phyloP scores from a whole-genome alignment of 1,140 invertebrate species.

The Maniola jurtina region DNA sequence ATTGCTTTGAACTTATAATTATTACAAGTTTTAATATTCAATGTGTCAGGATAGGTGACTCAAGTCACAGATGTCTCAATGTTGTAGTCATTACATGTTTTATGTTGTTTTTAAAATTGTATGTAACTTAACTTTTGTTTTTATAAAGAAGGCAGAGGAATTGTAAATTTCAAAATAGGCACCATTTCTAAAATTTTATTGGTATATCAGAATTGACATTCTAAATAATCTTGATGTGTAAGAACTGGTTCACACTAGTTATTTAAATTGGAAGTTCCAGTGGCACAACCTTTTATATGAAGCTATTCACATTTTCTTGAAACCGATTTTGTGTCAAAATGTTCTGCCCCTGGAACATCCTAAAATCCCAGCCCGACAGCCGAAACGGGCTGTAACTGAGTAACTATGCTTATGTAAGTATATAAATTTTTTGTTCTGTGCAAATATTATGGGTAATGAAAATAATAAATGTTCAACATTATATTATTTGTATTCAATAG shows the following conservation, averaged over 20 bases:
- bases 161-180: no score
- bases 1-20: not conserved
- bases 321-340: no score
- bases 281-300: no score
- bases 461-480: not conserved
- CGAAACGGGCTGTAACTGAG: no score
- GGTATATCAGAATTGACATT: not conserved
- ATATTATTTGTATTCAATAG: not conserved
- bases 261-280: no score
- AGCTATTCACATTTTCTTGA: no score
- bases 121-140: not conserved
- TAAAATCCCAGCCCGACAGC: no score
- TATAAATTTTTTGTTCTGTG: not conserved
- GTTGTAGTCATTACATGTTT: no score
- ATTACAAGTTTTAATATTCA: not conserved
- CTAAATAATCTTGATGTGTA: constrained; percentile 16
- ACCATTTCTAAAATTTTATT: no score
- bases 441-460: not conserved
- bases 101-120: not conserved
- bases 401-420: not conserved
- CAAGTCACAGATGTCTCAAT: no score
- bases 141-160: not conserved
- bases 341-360: no score
- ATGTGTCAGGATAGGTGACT: no score
- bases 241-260: not conserved